A percentile compares a stretch with the other conserved stretches of the same genome.
These are phyloP conservation scores for Pseudopodoces humilis DNA, from an alignment of 2,113 vertebrate genomes.

Conservation along the genomic window DNA sequence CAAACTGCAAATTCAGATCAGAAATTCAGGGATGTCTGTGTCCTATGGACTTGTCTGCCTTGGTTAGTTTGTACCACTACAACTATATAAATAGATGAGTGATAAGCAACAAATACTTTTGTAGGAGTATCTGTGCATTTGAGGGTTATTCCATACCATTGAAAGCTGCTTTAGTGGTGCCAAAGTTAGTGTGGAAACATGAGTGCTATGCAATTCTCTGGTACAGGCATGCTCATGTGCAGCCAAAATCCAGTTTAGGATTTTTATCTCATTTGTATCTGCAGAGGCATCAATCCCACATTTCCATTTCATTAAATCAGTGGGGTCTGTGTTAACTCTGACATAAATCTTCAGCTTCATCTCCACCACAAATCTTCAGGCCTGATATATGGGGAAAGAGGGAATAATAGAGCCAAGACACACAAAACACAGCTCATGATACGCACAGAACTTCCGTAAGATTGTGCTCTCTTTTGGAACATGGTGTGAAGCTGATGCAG, in stretches of 20 bases:
- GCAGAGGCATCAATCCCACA: background rate
- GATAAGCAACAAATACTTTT: background rate
- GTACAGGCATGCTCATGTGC: background rate
- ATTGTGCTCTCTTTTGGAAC: background rate
- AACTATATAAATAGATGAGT: background rate
- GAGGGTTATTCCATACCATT: background rate
- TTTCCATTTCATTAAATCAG: background rate
- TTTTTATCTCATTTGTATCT: background rate
- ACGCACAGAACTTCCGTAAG: background rate
- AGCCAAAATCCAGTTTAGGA: background rate
- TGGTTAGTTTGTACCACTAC: background rate
- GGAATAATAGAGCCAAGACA: background rate
- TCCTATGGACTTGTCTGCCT: background rate
- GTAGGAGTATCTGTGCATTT: background rate
- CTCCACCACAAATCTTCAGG: background rate
- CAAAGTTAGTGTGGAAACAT: background rate
- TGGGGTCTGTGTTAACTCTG: background rate
- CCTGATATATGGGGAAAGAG: background rate
- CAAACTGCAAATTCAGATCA: slow-evolving; percentile 14
- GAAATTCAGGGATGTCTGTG: background rate
- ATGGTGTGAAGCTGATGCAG: background rate
- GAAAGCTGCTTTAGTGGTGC: background rate
- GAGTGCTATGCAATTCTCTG: background rate
- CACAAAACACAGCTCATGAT: background rate
- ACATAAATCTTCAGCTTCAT: background rate